A percentile compares a stretch with the other conserved stretches of the same genome.
Evolutionary conservation across 2,797 vertebrate species (phyloP).

Genomic region (Enteromius paludinosus): DNA sequence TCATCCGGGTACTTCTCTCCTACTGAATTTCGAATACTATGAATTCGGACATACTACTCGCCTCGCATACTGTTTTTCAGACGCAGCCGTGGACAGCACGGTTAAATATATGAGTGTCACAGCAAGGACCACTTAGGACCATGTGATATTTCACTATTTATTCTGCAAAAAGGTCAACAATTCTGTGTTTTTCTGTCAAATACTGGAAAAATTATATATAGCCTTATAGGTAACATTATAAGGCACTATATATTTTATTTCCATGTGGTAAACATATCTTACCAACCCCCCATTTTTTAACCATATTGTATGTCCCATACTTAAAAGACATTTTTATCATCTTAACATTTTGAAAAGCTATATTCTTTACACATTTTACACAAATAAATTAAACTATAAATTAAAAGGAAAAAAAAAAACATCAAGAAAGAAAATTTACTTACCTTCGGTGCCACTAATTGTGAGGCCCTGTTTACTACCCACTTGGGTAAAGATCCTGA

Average conservation of each 20-base stretch:
- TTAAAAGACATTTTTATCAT: not conserved
- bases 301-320: not conserved
- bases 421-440: not conserved
- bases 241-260: not conserved
- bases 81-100: too few relatives aligned
- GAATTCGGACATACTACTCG: too few relatives aligned
- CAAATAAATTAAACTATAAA: not conserved
- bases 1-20: too few relatives aligned
- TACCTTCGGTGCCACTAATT: constrained; percentile 92
- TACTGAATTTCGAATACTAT: too few relatives aligned
- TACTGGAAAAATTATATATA: not conserved
- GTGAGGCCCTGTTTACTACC: constrained; percentile 90
- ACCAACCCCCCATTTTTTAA: not conserved
- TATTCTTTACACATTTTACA: not conserved
- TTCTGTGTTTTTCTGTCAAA: too few relatives aligned
- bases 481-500: constrained; percentile 92
- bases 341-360: not conserved
- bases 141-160: too few relatives aligned
- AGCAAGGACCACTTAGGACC: too few relatives aligned
- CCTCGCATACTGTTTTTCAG: too few relatives aligned
- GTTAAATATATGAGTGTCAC: too few relatives aligned
- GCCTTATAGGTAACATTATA: not conserved
- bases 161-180: too few relatives aligned
- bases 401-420: not conserved
- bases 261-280: not conserved